Base-by-base conservation (phyloP, 2,888 invertebrate species). In the Minunthozetes semirufus region DNA sequence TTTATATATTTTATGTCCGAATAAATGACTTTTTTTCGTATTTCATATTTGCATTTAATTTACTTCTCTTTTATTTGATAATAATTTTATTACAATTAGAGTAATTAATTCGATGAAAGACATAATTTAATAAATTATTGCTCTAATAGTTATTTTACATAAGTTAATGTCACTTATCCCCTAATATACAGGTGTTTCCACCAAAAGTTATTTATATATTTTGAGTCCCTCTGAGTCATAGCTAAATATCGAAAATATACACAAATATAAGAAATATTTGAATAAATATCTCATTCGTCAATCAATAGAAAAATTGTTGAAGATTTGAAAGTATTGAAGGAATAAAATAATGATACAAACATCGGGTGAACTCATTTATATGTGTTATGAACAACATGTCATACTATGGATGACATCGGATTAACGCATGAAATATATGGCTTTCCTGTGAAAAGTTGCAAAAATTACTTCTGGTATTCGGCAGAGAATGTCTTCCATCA, bases 331-430 rank as follows among this genome's bases (percentile, higher is more conserved):
- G 33, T 33, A 33, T 33, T 8, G 33, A 8, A 33, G 33, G 33
- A 33, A 33, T 33, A 48, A 13, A 56, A 56, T 56, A 56, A 56
- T 22, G 22, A 22, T 19, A 56, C 13, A 19, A 56, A 56, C 25
- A 17, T n/a, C 8, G 33, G 61, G 27, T 61, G 25, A 61, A 61
- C 19, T 27, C 61, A 61, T 61, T 61, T 29, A 61, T 61, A 61
- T 61, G 13, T 25, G 15, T 63, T 63, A 63, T 63, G 63, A 33
- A 63, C 29, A 63, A 38, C 63, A 8, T 63, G 63, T 63, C 63
- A 63, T 33, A n/a, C 63, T 38, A 33, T 63, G 63, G 33, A 38
- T 63, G 63, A 33, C 63, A 63, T 17, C 2, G 63, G 38, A 38
- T 63, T 38, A 63, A n/a, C 63, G 33, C 63, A 29, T 29, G 33